Base-by-base conservation (phyloP, 2,888 invertebrate genomes). In the Cyclophora punctaria region DNA sequence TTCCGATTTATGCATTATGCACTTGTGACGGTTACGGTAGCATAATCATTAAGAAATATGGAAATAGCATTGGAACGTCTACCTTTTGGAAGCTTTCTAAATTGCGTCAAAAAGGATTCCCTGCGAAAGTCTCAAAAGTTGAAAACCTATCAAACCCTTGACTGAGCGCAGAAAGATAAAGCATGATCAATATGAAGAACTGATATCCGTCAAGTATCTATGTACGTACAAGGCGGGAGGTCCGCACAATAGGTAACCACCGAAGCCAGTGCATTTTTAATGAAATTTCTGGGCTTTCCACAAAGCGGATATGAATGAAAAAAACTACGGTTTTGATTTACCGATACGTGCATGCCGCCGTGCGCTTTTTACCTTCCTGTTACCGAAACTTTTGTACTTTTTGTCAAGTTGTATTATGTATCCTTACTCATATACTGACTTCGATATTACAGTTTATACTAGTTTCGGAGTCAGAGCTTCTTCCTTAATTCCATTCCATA, bases 231-330 rank as follows among this genome's bases (percentile, higher is more conserved):
- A 33, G 57, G 57, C 59, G 60, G 59, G 61, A 65, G 35, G 62
- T 57, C 52, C 53, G 53, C 44, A 55, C 47, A 56, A 51, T 47
- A 34, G 48, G 44, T 45, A 42, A 7, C 7, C 49, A 5, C 44
- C 41, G 20, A 45, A 59, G 57, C 59, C 65, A 65, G 69, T 73
- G 75, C 69, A 73, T 74, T 80, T 75, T 80, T 80, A 80, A 83
- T 82, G 78, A 80, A 83, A 83, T 83, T 77, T 80, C 75, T 73
- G 73, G 74, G 80, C 73, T 80, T 74, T 77, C 76, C 81, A 74
- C 80, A 78, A 78, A 78, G 75, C 73, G 73, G 73, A 71, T 74
- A 67, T 72, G 71, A 74, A 75, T 75, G 71, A 75, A 80, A 80
- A 67, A 76, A 76, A 71, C 57, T 67, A 65, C 64, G 65, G 62